Evolutionary conservation across 2,888 invertebrate species (phyloP), one percentile per base, ranked within the genome.

Genomic region (Chorisops tibialis): DNA sequence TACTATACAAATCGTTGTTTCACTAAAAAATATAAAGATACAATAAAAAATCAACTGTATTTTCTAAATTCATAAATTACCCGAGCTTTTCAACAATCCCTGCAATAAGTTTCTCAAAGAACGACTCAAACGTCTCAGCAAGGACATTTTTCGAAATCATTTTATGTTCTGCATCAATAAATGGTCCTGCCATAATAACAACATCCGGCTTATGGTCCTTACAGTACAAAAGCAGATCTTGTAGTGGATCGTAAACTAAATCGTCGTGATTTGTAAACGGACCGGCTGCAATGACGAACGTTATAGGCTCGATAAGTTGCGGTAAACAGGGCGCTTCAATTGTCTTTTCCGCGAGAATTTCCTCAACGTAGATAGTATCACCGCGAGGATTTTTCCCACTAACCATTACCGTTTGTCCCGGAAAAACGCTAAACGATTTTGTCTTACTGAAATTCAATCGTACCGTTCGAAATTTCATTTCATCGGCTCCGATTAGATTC

Each of bases 181-280:
- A 91, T 0, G 96, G 95, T 0, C 96, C 96, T 11, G 88, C 83
- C 70, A 96, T 79, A 65, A 96, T 83, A 39, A 91, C 82, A 18
- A 94, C 79, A 74, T 96, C 87, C 0, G 96, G 96, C 68, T 83
- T 82, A 66, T 87, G 81, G 12, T 84, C 80, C 61, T 77, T 79
- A 0, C 93, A 83, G 70, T 87, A 85, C 14, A 81, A 73, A 9
- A 93, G 77, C 19, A 96, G 80, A 71, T 93, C 92, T 69, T 86
- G 84, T 38, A 96, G 78, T 0, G 94, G 93, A 70, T 93, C 89
- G 73, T 90, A 95, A 0, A 82, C 78, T 61, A 93, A 75, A 73
- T 89, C 89, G 70, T 90, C 88, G 2, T 84, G 82, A 3, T 88
- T 82, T 0, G 93, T 91, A 73, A 87, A 96, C 0, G 96, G 96